These are phyloP conservation scores for Melanargia galathea DNA, from an alignment of 2,888 invertebrate genomes.

Conservation along the genomic window DNA sequence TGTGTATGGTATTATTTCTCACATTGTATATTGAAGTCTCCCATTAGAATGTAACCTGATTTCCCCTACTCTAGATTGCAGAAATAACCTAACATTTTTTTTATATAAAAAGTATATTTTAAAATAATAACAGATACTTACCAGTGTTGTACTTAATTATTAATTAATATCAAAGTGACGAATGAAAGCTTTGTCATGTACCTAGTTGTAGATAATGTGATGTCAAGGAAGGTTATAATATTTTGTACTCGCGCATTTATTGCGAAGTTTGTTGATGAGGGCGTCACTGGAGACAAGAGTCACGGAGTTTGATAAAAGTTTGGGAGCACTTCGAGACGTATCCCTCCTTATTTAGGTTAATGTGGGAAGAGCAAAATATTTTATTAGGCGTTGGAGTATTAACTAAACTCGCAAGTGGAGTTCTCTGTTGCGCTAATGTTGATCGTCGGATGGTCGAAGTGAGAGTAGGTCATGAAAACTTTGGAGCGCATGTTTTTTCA, in stretches of 20 bases:
- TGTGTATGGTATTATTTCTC: no score
- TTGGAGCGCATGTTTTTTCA: no score
- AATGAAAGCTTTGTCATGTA: constrained; percentile 18
- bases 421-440: constrained; percentile 18
- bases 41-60: no score
- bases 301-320: constrained; percentile 44
- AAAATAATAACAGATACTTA: no score
- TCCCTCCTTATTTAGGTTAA: constrained; percentile 38
- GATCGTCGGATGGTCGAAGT: constrained; percentile 20
- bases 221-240: constrained; percentile 34
- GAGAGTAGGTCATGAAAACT: no score
- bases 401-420: constrained; percentile 22
- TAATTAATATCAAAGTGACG: no score
- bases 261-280: constrained; percentile 46
- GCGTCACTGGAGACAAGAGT: constrained; percentile 38
- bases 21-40: no score
- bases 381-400: constrained; percentile 34
- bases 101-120: no score
- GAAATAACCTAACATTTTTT: no score
- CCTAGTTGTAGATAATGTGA: constrained; percentile 11
- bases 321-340: constrained; percentile 40
- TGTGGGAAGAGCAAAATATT: constrained; percentile 36
- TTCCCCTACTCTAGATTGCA: no score
- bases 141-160: no score
- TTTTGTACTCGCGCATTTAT: constrained; percentile 43